Evolutionary conservation across 2,797 vertebrate genomes (phyloP), one percentile per base, ranked within the genome.

Genomic region (Ctenopoma multispine): DNA sequence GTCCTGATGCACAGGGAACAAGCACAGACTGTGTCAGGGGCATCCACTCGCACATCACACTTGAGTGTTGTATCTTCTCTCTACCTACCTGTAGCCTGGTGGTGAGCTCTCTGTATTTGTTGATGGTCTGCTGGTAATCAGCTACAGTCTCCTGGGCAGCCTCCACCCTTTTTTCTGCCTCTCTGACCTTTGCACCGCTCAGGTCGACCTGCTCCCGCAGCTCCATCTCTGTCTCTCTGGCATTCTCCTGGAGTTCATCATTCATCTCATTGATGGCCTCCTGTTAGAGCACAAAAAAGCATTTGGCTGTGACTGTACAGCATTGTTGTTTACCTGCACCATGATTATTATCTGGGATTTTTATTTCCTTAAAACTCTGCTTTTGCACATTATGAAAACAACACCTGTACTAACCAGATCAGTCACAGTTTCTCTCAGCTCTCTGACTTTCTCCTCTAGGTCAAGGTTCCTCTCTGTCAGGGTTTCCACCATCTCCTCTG

Each of bases 251-350:
- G 31, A 99, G 97, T 93, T 99, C 98, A 0, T 99, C 97, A 0
- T 99, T 99, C 98, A 99, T 99, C 90, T 99, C 98, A 0, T 99
- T 99, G 83, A 99, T 99, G 50, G 97, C 96, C 84, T 99, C 98
- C 98, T 99, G 70, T 93, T 89, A 54, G 88, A 83, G 83, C 18
- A 13, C 89, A 87, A 27, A 1, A 49, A 27, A 11, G 3, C 2
- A 12, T 17, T 18, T 5, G 5, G 17, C 7, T 20, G 49, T 14
- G 23, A 20, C 24, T n/a, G 31, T 13, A 29, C 24, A 29, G 0
- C 5, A 14, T 24, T 61, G 17, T 34, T 15, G 9, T 38, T 17
- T 9, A 54, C n/a, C 38, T 23, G 17, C n/a, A 43, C 17, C 31
- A 40, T 34, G 7, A 3, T 34, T 34, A 34, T 34, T 34, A 8